Percentiles rank a stretch among this genome's conserved stretches.
Conservation (phyloP, 2,113 vertebrate genomes). For the Reinhardtius hippoglossoides region DNA sequence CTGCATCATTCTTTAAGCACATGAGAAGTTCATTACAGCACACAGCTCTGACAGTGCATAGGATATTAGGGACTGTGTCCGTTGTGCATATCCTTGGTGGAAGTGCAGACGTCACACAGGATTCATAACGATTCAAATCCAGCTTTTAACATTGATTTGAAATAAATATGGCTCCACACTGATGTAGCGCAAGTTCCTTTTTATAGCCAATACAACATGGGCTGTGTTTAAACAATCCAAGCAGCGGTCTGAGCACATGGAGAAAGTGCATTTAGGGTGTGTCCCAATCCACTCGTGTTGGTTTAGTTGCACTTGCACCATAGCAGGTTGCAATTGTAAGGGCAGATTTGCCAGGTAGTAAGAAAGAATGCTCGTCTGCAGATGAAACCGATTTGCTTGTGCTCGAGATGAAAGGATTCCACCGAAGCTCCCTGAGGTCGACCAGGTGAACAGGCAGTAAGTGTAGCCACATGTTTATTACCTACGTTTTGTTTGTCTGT, state of each 20-base stretch:
- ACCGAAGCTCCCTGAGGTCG: not conserved
- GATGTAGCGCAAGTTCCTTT: not conserved
- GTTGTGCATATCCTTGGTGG: slow-evolving; percentile 38
- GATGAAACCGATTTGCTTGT: too few relatives aligned
- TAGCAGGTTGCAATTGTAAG: too few relatives aligned
- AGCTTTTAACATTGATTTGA: slow-evolving; percentile 10
- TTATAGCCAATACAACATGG: not conserved
- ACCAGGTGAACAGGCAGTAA: not conserved
- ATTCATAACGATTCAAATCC: slow-evolving; percentile 31
- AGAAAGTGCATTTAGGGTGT: too few relatives aligned
- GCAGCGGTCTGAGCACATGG: not conserved
- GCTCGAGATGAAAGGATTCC: too few relatives aligned
- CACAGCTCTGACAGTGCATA: slow-evolving; percentile 81
- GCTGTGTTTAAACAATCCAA: not conserved
- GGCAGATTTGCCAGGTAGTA: too few relatives aligned
- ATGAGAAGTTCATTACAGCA: slow-evolving; percentile 90
- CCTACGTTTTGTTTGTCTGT: not conserved
- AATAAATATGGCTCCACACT: not conserved
- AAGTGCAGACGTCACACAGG: slow-evolving; percentile 21
- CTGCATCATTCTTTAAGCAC: slow-evolving; percentile 92
- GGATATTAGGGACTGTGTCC: slow-evolving; percentile 73
- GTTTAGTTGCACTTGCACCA: too few relatives aligned
- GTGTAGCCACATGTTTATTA: not conserved
- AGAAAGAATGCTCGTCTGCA: too few relatives aligned
- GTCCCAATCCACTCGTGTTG: too few relatives aligned